A percentile compares a stretch with the other conserved stretches of the same genome.
These are phyloP conservation scores for Zaprionus bogoriensis DNA, from an alignment of 2,888 invertebrate species.

Conservation along the genomic window DNA sequence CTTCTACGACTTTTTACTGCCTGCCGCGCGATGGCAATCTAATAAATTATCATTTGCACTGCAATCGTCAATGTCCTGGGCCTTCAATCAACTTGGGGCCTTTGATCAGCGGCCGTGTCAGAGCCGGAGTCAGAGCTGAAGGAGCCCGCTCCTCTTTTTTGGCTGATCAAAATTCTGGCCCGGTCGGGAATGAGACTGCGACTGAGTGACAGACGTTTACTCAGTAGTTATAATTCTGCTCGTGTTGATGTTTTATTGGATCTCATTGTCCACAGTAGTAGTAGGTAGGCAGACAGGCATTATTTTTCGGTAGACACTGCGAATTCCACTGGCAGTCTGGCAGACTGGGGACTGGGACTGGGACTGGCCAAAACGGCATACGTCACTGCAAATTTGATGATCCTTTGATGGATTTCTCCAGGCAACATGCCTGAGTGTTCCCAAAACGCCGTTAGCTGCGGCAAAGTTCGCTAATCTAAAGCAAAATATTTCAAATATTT, in stretches of 20 bases:
- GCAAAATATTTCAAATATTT: conserved; percentile 67
- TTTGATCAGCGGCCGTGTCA: conserved; percentile 71
- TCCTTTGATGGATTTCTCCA: conserved; percentile 73
- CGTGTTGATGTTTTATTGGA: conserved; percentile 78
- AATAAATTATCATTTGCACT: conserved; percentile 79
- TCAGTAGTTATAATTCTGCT: conserved; percentile 77
- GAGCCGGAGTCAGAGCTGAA: background rate
- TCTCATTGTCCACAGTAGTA: conserved; percentile 24
- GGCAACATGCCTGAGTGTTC: conserved; percentile 21
- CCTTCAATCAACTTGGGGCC: conserved; percentile 70
- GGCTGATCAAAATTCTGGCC: conserved; percentile 74
- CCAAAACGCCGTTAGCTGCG: conserved; percentile 66
- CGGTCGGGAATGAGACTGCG: conserved; percentile 45
- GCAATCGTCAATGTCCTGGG: conserved; percentile 70
- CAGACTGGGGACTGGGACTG: conserved; percentile 23
- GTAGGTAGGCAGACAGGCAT: conserved; percentile 16
- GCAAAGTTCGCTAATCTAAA: conserved; percentile 66
- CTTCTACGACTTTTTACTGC: conserved; percentile 7
- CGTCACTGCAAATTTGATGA: conserved; percentile 73
- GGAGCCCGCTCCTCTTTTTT: conserved; percentile 38
- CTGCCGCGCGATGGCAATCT: conserved; percentile 69
- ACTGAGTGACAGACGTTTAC: conserved; percentile 74
- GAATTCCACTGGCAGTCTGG: conserved; percentile 49
- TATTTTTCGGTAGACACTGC: conserved; percentile 38
- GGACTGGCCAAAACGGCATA: conserved; percentile 43